Evolutionary conservation across 2,113 vertebrate genomes (phyloP).

Genomic region (Centropus bengalensis): DNA sequence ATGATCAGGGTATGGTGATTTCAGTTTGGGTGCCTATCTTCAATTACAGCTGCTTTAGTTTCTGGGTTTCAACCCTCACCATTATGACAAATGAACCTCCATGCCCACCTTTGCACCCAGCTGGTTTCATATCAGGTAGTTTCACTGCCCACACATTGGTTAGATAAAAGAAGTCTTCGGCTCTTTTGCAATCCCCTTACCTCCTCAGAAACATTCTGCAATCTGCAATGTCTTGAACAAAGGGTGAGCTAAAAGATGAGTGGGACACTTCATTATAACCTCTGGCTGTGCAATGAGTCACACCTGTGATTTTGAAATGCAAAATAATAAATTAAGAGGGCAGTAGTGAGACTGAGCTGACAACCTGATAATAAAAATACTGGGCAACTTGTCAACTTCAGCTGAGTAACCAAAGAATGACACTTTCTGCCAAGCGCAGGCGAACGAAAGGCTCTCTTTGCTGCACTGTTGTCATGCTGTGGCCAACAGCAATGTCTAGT

Average conservation of each 20-base stretch:
- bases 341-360: constrained; percentile 58
- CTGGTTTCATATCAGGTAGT: constrained; percentile 54
- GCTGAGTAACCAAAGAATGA: constrained; percentile 48
- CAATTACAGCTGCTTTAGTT: neutral
- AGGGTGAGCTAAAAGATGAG: constrained; percentile 59
- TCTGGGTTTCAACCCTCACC: constrained; percentile 19
- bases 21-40: neutral
- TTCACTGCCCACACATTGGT: constrained; percentile 58
- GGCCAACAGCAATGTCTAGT: constrained; percentile 44
- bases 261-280: constrained; percentile 72
- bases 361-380: constrained; percentile 65
- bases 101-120: constrained; percentile 53
- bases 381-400: constrained; percentile 62
- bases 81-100: constrained; percentile 44
- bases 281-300: constrained; percentile 67
- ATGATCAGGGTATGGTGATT: neutral
- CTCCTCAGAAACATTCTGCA: constrained; percentile 59
- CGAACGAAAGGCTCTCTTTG: constrained; percentile 34
- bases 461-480: constrained; percentile 30
- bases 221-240: constrained; percentile 54
- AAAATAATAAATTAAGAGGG: constrained; percentile 67
- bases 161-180: constrained; percentile 40
- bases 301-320: constrained; percentile 64
- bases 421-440: constrained; percentile 43
- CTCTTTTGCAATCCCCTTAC: constrained; percentile 60